Evolutionary conservation across 2,113 vertebrate species (phyloP).

Genomic region (Columba janthina): DNA sequence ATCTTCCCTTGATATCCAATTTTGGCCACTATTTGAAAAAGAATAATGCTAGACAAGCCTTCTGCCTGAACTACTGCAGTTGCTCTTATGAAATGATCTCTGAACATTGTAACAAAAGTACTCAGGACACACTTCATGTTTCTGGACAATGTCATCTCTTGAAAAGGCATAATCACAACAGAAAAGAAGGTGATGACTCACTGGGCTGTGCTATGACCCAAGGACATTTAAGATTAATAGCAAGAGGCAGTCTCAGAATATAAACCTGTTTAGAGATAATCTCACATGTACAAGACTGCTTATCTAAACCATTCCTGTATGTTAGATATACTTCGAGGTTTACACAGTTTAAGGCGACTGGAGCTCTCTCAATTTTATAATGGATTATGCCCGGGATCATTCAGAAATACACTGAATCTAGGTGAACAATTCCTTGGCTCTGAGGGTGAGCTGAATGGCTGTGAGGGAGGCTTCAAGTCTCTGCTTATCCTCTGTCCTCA

Average conservation of each 20-base stretch:
- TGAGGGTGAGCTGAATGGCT: background rate
- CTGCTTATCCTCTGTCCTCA: background rate
- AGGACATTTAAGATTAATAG: background rate
- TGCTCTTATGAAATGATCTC: background rate
- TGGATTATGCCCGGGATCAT: background rate
- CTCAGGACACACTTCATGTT: background rate
- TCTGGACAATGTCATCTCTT: background rate
- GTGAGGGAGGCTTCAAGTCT: background rate
- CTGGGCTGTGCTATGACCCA: background rate
- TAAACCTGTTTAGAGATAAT: background rate
- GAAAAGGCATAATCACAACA: background rate
- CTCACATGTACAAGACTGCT: slow-evolving; percentile 33
- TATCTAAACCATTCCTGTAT: slow-evolving; percentile 11
- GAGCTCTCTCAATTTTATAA: background rate
- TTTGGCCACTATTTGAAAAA: background rate
- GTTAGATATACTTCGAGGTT: slow-evolving; percentile 34
- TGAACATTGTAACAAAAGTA: background rate
- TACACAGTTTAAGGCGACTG: slow-evolving; percentile 27
- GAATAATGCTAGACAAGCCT: background rate
- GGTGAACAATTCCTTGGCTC: background rate
- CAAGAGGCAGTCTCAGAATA: slow-evolving; percentile 6
- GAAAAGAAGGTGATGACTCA: background rate
- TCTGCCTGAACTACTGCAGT: background rate
- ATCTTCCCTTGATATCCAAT: background rate
- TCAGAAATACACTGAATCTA: background rate